Base-by-base conservation (phyloP, 2,113 vertebrate genomes). In the Syrmaticus mikado region DNA sequence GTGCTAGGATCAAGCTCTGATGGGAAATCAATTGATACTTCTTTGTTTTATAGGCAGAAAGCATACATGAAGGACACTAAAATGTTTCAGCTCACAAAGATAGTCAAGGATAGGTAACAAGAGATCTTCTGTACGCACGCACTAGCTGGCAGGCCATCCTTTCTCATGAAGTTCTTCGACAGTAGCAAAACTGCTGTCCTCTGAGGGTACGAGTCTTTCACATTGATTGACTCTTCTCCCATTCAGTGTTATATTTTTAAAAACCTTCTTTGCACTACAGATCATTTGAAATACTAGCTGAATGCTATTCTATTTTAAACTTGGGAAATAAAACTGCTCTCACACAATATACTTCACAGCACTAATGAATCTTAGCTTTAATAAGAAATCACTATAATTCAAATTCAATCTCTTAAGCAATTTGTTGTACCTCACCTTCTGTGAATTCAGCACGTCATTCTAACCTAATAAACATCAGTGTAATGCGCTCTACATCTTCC, bases 341-440 rank as follows among this genome's bases (percentile, higher is more conserved):
- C 70, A 4, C 68, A 70, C 36, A 48, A 80, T 38, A 80, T 15
- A 80, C 12, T 85, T 62, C 55, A 62, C 16, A 65, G 17, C 17
- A 66, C 24, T 64, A 91, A 79, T 46, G 28, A 82, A 87, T 76
- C 58, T 53, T 61, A 66, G 13, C 45, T 92, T 84, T 89, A 89
- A 80, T 82, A 32, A 76, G 57, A 82, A 79, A 77, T 76, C 45
- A 76, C 1, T 0, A 10, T 70, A 87, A 80, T 82, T 92, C 38
- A 88, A 83, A 95, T 79, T 93, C 41, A 91, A 74, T 77, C 50
- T 89, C 45, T 83, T 46, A 58, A 73, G 74, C 34, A 76, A 82
- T 73, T 79, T 80, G 38, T 71, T 66, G 61, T 85, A 34, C 55
- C 21, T 92, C 76, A 82, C 61, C 40, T 87, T 90, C 53, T 79